Base-by-base conservation (phyloP, 1,140 invertebrate species). In the Panagrolaimus sp. region DNA sequence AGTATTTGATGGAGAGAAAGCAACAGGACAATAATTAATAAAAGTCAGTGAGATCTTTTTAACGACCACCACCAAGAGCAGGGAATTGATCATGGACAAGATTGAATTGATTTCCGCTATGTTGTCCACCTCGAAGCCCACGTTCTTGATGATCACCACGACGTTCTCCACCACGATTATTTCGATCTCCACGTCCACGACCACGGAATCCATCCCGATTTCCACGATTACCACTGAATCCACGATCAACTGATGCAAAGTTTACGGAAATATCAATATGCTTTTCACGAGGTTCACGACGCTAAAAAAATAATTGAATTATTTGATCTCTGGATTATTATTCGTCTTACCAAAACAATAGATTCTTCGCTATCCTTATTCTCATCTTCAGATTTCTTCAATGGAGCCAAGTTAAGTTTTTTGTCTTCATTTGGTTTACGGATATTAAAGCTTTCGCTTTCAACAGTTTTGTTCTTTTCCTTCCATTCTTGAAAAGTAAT, bases 401-500 rank as follows among this genome's bases (percentile, higher is more conserved):
- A 17, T 26, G 73, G 72, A 14, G 73, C 73, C 5, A 73, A 65
- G 68, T 73, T 73, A 5, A 73, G 65, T 55, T 73, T 73, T 26
- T 73, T 21, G 21, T 73, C 74, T 67, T 73, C 72, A 26, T 72
- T 64, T 12, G 74, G 47, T 44, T 76, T 32, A 28, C 72, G 72
- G 38, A 65, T 63, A 10, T 73, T 73, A 43, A 73, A 73, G 12
- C 38, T 48, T n/a, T n/a, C 32, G 26, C 71, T 70, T 17, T n/a
- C 67, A 9, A 21, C 48, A 24, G 9, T 17, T 21, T 69, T 26
- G 15, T 73, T 74, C 47, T 76, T 74, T 15, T 75, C 73, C 64
- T 76, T 73, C 72, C 72, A 73, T 66, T 73, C 72, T 15, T 71
- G 70, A 21, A 73, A 63, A 47, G 72, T 76, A 10, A 73, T 21